Conservation (phyloP, 1,140 invertebrate species). For the Pogonomyrmex californicus region DNA sequence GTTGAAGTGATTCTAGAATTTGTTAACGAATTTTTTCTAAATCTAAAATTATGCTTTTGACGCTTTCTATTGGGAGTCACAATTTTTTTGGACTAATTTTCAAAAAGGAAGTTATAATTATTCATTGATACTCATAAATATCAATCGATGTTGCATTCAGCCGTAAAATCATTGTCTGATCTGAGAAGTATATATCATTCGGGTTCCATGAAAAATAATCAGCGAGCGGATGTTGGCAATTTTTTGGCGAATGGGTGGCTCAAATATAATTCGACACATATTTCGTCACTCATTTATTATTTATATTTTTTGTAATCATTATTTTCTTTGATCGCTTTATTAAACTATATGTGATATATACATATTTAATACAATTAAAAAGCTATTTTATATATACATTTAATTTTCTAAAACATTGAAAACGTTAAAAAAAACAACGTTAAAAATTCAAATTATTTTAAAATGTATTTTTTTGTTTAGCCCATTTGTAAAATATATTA, state of each 20-base stretch:
- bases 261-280: slow-evolving; percentile 70
- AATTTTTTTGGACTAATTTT: neutral
- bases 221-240: slow-evolving; percentile 82
- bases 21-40: neutral
- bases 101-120: slow-evolving; percentile 42
- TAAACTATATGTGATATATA: too few species aligned
- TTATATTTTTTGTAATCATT: neutral
- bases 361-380: neutral
- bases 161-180: slow-evolving; percentile 79
- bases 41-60: neutral
- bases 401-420: neutral
- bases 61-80: neutral
- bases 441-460: neutral
- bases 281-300: slow-evolving; percentile 21
- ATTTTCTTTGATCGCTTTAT: neutral
- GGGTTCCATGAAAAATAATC: slow-evolving; percentile 84
- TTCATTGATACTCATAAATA: slow-evolving; percentile 20
- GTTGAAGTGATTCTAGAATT: neutral
- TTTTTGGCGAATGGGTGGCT: slow-evolving; percentile 74
- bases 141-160: slow-evolving; percentile 64
- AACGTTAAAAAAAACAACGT: neutral
- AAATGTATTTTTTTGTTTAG: neutral
- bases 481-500: neutral
- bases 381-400: neutral
- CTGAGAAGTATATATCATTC: slow-evolving; percentile 69